Evolutionary conservation across 2,888 invertebrate species (phyloP).

Genomic region (Dicyrtoma fusca): DNA sequence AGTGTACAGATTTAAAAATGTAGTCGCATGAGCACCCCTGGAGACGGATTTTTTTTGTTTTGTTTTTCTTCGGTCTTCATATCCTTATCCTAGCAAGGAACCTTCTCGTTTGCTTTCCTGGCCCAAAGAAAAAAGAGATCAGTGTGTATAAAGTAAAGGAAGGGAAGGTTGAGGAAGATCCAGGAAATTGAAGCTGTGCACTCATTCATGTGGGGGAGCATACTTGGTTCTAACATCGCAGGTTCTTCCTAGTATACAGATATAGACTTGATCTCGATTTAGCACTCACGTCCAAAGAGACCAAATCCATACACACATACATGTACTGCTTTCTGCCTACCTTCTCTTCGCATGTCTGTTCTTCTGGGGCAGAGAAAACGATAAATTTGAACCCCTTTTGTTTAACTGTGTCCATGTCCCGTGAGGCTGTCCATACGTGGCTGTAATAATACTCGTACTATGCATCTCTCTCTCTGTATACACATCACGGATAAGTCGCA

Average conservation of each 20-base stretch:
- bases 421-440: conserved; percentile 24
- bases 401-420: conserved; percentile 23
- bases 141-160: conserved; percentile 1
- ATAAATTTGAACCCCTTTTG: conserved; percentile 50
- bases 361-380: conserved; percentile 6
- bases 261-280: background rate
- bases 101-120: no score
- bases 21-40: background rate
- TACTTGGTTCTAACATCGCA: no score
- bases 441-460: background rate
- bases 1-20: conserved; percentile 9
- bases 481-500: conserved; percentile 37
- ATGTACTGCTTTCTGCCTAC: background rate
- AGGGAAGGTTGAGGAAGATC: conserved; percentile 34
- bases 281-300: no score
- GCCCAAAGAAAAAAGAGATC: background rate
- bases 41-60: conserved; percentile 14
- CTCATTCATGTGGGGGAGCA: no score
- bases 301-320: background rate
- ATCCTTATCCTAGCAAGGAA: background rate
- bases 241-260: conserved; percentile 2
- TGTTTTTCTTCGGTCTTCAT: background rate
- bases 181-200: conserved; percentile 29
- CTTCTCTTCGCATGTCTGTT: background rate
- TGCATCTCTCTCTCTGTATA: background rate